Evolutionary conservation across 2,113 vertebrate species (phyloP), one percentile per base, ranked within the genome.

Genomic region (Brachyhypopomus gauderio): DNA sequence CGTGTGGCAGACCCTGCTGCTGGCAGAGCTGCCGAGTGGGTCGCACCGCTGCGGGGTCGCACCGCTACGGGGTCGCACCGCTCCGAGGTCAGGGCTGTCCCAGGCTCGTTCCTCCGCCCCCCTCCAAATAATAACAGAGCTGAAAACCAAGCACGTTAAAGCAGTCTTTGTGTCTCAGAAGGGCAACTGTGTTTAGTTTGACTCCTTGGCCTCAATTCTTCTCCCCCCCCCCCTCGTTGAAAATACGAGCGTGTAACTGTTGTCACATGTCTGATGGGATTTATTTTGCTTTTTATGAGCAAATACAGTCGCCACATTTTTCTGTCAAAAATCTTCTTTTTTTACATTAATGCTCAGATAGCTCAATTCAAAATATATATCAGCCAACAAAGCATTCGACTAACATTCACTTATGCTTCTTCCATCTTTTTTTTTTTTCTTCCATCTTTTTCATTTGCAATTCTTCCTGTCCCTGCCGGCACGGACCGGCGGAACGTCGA

Each of bases 1-100:
- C 96, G 95, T 96, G 95, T 96, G 95, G 94, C 93, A 89, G 92
- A 93, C 91, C 95, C 94, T 95, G 97, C 95, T 98, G 95, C 93
- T 92, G 94, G 93, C 93, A 88, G 93, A 88, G 93, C 91, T 94
- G 82, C 85, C 92, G 93, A 96, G 91, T 88, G 93, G 95, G 92
- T 91, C 89, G 88, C 91, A 94, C 88, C 93, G 86, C 92, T 94
- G 88, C 89, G 84, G 30, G 30, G 30, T 30, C 30, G 30, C 30
- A 1, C 30, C 30, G 30, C 30, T 30, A 3, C 1, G 3, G 30
- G 30, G 30, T 30, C 30, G 30, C 30, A 30, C 30, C 30, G 30
- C 30, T 30, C 2, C 87, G 85, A 88, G 93, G 94, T 96, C 94
- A 93, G 78, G 87, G 89, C 88, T 89, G 93, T 92, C 87, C 93